phyloP scores from a whole-genome alignment of 2,888 invertebrate species.

The Drosophila lutescens region DNA sequence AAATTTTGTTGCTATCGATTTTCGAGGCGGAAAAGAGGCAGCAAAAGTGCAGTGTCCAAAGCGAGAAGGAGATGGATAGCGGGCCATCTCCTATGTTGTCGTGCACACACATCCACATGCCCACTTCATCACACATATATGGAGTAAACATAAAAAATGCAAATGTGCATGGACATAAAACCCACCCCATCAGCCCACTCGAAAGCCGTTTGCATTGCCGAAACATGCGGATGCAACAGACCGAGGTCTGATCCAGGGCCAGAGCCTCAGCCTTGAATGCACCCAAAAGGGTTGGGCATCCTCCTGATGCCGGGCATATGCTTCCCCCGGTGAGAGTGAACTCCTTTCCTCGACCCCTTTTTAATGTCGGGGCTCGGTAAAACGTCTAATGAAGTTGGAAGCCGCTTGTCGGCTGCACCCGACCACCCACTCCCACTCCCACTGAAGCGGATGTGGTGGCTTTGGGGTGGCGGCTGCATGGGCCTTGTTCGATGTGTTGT shows the following conservation, averaged over 20 bases:
- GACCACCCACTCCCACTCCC: conserved; percentile 22
- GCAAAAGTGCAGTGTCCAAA: conserved; percentile 9
- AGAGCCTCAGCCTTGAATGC: conserved; percentile 32
- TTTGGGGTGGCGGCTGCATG: conserved; percentile 22
- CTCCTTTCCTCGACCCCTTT: background rate
- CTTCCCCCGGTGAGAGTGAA: conserved; percentile 5
- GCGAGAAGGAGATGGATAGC: conserved; percentile 19
- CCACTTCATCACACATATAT: conserved; percentile 25
- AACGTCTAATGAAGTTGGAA: conserved; percentile 47
- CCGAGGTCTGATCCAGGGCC: conserved; percentile 10
- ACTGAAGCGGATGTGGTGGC: conserved; percentile 4
- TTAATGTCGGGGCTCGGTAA: conserved; percentile 3
- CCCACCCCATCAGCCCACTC: conserved; percentile 14
- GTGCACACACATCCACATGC: conserved; percentile 7
- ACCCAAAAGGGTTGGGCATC: conserved; percentile 32
- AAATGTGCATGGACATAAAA: conserved; percentile 55
- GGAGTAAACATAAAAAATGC: conserved; percentile 73
- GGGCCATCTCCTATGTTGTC: conserved; percentile 1
- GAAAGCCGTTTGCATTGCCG: conserved; percentile 16
- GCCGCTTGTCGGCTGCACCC: conserved; percentile 30
- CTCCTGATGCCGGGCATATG: conserved; percentile 20
- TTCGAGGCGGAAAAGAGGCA: conserved; percentile 36
- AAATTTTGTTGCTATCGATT: conserved; percentile 71
- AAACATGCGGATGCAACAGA: conserved; percentile 37
- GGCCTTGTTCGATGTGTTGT: conserved; percentile 55